Evolutionary conservation across 1,140 invertebrate species (phyloP).

Genomic region (Hydropsyche tenuis): DNA sequence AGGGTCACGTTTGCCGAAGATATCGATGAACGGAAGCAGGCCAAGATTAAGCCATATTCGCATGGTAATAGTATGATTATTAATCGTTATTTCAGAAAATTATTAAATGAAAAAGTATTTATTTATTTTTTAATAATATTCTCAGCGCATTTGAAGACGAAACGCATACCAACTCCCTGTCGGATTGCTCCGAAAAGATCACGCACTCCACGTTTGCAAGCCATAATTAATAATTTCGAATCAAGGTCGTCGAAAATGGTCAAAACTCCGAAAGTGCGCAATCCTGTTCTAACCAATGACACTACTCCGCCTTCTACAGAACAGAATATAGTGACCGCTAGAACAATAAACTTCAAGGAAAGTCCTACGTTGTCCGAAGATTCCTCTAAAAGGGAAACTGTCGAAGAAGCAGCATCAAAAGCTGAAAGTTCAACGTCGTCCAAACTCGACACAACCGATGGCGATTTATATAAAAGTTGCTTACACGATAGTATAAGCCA

Average conservation of each 20-base stretch:
- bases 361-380: constrained; percentile 51
- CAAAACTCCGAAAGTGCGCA: constrained; percentile 43
- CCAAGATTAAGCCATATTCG: constrained; percentile 9
- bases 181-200: constrained; percentile 53
- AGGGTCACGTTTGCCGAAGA: constrained; percentile 39
- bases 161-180: constrained; percentile 58
- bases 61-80: constrained; percentile 24
- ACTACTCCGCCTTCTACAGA: constrained; percentile 56
- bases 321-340: constrained; percentile 53
- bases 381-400: constrained; percentile 9
- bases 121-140: constrained; percentile 36
- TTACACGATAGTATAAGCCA: constrained; percentile 49
- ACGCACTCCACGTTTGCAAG: constrained; percentile 60
- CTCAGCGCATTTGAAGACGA: constrained; percentile 60
- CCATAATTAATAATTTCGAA: constrained; percentile 60
- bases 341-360: constrained; percentile 60
- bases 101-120: too few species aligned
- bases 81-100: background rate
- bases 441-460: constrained; percentile 30
- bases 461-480: constrained; percentile 41
- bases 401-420: background rate
- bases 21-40: background rate
- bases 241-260: constrained; percentile 44
- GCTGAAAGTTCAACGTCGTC: background rate
- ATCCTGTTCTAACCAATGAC: constrained; percentile 51